Percentiles rank a stretch among this genome's conserved stretches.
These are phyloP conservation scores for Phylloscopus whistleri DNA, from an alignment of 2,113 vertebrate genomes.

Conservation along the genomic window DNA sequence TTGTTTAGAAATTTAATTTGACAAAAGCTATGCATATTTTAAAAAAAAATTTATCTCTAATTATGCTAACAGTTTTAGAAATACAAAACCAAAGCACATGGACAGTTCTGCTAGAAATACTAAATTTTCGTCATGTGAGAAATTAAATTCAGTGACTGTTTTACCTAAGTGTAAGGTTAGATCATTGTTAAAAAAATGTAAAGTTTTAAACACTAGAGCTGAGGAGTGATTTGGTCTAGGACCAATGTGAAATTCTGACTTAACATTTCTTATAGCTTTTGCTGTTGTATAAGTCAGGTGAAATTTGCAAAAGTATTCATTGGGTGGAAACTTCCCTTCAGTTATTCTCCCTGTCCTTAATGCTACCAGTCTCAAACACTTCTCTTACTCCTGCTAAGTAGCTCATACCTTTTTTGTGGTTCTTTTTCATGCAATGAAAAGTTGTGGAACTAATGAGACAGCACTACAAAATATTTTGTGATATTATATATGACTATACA, in stretches of 20 bases:
- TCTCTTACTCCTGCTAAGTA: not conserved
- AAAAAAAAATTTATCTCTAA: not conserved
- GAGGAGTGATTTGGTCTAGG: not conserved
- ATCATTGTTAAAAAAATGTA: not conserved
- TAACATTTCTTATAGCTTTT: not conserved
- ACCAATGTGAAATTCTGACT: not conserved
- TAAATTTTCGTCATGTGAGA: not conserved
- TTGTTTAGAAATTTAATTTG: not conserved
- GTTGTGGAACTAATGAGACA: not conserved
- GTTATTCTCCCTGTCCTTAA: not conserved
- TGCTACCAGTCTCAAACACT: not conserved
- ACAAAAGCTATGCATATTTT: not conserved
- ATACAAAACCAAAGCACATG: not conserved
- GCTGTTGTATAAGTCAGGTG: not conserved
- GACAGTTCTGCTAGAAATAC: not conserved
- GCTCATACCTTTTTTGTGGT: fast-evolving
- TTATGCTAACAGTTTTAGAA: not conserved
- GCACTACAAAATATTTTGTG: not conserved
- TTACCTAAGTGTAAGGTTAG: not conserved
- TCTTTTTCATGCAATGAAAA: not conserved
- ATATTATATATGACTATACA: not conserved
- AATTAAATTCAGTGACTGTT: not conserved
- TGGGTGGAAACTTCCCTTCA: not conserved
- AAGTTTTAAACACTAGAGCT: not conserved
- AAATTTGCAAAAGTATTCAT: not conserved